Evolutionary conservation across 1,140 invertebrate genomes (phyloP).

Genomic region (Schlechtendalia chinensis): DNA sequence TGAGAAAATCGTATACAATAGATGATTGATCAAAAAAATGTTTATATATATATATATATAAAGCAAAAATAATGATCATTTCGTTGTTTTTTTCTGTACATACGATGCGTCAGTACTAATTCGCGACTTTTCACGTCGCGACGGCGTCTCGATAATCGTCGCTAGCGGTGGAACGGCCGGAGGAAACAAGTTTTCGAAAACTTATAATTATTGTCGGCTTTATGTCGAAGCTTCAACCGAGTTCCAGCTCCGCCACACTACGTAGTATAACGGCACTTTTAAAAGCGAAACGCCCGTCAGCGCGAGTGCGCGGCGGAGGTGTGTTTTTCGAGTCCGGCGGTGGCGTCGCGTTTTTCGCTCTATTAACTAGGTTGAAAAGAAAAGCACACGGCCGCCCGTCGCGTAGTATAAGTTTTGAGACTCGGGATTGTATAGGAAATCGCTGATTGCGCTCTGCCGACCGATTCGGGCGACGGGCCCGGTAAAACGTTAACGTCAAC

Average conservation of each 20-base stretch:
- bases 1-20: neutral
- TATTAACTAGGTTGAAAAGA: slow-evolving; percentile 25
- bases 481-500: slow-evolving; percentile 13
- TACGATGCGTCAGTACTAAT: neutral
- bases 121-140: neutral
- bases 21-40: neutral
- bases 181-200: neutral
- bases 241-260: neutral
- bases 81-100: neutral
- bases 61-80: neutral
- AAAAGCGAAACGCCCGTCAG: neutral
- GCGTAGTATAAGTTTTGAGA: too few species aligned
- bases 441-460: slow-evolving; percentile 14
- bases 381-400: too few species aligned
- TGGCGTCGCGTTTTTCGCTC: neutral
- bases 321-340: neutral
- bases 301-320: neutral
- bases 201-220: neutral
- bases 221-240: neutral
- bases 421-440: neutral
- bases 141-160: neutral
- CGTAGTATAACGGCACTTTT: neutral
- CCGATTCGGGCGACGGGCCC: neutral
- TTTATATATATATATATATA: neutral
- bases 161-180: too few species aligned